Base-by-base conservation (phyloP, 1,140 invertebrate genomes). In the Diuraphis noxia region DNA sequence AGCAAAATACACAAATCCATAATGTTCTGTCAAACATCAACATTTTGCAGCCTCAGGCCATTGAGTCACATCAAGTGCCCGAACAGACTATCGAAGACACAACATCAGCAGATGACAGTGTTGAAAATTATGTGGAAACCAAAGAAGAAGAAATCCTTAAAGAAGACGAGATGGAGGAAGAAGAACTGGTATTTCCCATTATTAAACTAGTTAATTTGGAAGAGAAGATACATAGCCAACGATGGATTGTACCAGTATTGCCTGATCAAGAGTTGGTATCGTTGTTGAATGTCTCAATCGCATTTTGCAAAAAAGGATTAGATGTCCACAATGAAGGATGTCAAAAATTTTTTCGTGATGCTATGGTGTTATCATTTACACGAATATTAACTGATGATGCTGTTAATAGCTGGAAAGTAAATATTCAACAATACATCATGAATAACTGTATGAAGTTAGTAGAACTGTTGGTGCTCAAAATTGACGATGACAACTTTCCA, bases 331-430 rank as follows among this genome's bases (percentile, higher is more conserved):
- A 97, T 94, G 96, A 98, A 94, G 96, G 97, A 91, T 99, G 98
- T 94, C 98, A 99, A 94, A 95, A 98, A 93, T 99, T 99, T 95
- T 99, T 98, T 94, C 96, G 97, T 93, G 98, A 99, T 94, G 98
- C 98, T 36, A 95, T 99, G 84, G 98, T 97, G 92, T 96, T 98
- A 92, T 99, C 98, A 84, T 99, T 99, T 94, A 98, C 97, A 34
- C 99, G 99, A 95, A 98, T 99, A 93, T 95, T 99, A 93, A 99
- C 98, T n/a, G 98, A 99, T 94, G 98, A 99, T 94, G 98, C 98
- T 85, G 98, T 99, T 56, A 98, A 97, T 93, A 98, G 98, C 93
- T 99, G 98, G 98, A 99, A 99, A 94, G 96, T 96, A 93, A 99
- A 99, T 94, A 99, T 99, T 93, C 98, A 99, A 94, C 97, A 97